Evolutionary conservation across 1,140 invertebrate genomes (phyloP), one percentile per base, ranked within the genome.

Genomic region (Neodiprion pinetum): DNA sequence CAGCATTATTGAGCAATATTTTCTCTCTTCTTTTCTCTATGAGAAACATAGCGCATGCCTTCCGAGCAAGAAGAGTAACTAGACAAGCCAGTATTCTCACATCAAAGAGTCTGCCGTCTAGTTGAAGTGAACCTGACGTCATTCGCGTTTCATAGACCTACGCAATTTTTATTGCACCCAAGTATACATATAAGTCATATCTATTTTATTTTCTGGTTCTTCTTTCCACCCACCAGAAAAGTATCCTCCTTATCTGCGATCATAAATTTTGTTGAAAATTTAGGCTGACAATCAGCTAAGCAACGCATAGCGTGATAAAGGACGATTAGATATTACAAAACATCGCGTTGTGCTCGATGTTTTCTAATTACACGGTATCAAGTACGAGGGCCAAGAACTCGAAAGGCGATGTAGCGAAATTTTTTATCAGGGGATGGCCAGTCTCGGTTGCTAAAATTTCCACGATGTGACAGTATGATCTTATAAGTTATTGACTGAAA

Each of bases 81-180:
- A 53, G 74, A 53, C 74, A 72, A 70, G 69, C 74, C 67, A 78
- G 71, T 61, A 17, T 61, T 17, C 53, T 17, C 11, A 61, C 53
- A 78, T 78, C 75, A 79, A 79, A 79, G 78, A 74, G 72, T 65
- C 47, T 11, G 53, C 74, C 71, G 65, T 28, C 40, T 61, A 12
- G 12, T 75, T 72, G 70, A 23, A 49, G 73, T 17, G 17, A 68
- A n/a, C 61, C 49, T n/a, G 72, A 71, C 50, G 72, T 75, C 72
- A 77, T 75, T 75, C 78, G 61, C 74, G 67, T 73, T 74, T 74
- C 67, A 76, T 67, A 68, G 71, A 71, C 50, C 9, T 53, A 40
- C 53, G 11, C 53, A 9, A 9, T 61, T 61, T 17, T 8, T 61
- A 61, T 61, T 28, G 28, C 5, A 40, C 70, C 40, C 69, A 73